Conservation (phyloP, 2,888 invertebrate species). For the Microdon myrmicae region DNA sequence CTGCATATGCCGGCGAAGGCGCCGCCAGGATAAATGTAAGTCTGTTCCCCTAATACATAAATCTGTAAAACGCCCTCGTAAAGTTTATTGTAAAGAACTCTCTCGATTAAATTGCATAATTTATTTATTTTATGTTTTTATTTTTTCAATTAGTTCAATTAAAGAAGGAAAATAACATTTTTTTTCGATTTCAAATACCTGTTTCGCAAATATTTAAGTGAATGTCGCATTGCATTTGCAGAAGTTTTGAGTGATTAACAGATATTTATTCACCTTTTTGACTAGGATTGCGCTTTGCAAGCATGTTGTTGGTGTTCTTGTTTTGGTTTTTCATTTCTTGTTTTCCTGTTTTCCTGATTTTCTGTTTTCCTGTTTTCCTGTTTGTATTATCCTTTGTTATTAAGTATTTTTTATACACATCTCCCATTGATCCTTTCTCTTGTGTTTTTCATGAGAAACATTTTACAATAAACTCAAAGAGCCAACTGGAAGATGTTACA, state of each 20-base stretch:
- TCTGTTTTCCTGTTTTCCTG: constrained; percentile 11
- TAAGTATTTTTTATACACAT: constrained; percentile 6
- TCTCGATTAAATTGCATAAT: constrained; percentile 15
- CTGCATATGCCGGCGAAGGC: constrained; percentile 81
- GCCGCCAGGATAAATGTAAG: constrained; percentile 72
- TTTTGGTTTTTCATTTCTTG: constrained; percentile 6
- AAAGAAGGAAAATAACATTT: constrained; percentile 31
- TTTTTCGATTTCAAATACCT: constrained; percentile 22
- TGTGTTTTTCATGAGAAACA: too few relatives aligned
- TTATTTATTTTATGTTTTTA: constrained; percentile 15
- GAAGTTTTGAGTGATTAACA: constrained; percentile 10
- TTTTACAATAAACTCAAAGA: too few relatives aligned
- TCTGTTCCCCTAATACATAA: too few relatives aligned
- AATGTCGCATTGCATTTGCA: constrained; percentile 33
- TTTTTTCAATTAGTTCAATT: constrained; percentile 19
- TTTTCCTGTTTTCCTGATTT: constrained; percentile 4
- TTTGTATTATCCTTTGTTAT: constrained; percentile 7
- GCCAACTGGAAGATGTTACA: too few relatives aligned
- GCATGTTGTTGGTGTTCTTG: constrained; percentile 29
- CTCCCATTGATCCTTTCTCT: too few relatives aligned
- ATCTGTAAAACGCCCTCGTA: too few relatives aligned
- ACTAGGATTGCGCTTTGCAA: constrained; percentile 20
- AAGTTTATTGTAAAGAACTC: too few relatives aligned
- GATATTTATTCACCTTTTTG: constrained; percentile 9
- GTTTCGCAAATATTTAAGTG: constrained; percentile 28